Base-by-base conservation (phyloP, 2,888 invertebrate genomes). In the Molorchus minor region DNA sequence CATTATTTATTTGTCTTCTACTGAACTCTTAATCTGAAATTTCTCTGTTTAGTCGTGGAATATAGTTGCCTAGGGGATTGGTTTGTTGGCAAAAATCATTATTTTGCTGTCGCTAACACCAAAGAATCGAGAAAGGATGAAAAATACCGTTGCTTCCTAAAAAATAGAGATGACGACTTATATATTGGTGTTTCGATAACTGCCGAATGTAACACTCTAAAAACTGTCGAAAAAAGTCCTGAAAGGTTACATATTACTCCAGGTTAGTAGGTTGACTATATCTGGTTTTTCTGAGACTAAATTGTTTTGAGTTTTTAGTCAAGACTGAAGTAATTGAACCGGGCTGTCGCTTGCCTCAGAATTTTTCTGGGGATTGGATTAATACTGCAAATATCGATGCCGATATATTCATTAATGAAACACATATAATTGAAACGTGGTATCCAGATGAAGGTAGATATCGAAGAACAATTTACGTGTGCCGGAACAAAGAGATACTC, bases 351-450 rank as follows among this genome's bases (percentile, higher is more conserved):
- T 81, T 98, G 58, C 96, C 98, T 0, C 92, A 94, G 78, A 97
- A 98, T 78, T 96, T 96, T 80, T 88, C 91, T 0, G 97, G 98
- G 0, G 88, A 92, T 16, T 98, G 98, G 98, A 94, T 97, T 49
- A 98, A 98, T 75, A 97, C 98, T 0, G 97, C 97, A 0, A 97
- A 98, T 77, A 93, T 96, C 66, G 96, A 97, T 79, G 97, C 97
- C 0, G 94, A 96, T 80, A 90, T 96, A 0, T 86, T 88, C 41
- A 95, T 98, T 35, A 98, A 98, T 76, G 93, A 95, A 75, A 98
- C 98, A 0, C 98, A 98, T 76, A 96, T 98, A 30, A 93, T 96
- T 70, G 97, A 97, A 82, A 95, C 93, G 0, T 96, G 93, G 82
- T 93, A 93, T 80, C 96, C 97, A 0, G 97, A 98, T 80, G 93